A percentile compares a stretch with the other conserved stretches of the same genome.
Evolutionary conservation across 2,113 vertebrate species (phyloP).

Genomic region (Mirounga angustirostris): DNA sequence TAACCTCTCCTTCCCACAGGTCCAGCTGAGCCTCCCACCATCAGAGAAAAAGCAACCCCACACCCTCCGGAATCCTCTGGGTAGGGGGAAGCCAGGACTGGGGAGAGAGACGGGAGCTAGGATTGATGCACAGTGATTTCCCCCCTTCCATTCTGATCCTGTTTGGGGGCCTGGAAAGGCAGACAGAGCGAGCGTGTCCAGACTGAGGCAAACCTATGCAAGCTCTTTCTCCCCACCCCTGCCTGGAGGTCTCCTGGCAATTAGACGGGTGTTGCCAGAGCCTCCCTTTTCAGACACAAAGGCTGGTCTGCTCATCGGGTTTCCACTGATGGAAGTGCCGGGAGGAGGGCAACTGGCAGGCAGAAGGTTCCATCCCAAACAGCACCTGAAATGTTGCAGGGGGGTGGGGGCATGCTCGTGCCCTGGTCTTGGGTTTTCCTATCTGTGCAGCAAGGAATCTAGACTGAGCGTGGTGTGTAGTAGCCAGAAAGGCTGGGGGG

Average conservation of each 20-base stretch:
- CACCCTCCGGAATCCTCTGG: background rate
- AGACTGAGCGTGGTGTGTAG: background rate
- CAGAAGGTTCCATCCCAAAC: background rate
- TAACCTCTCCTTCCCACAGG: too few species aligned
- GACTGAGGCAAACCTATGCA: background rate
- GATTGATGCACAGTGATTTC: background rate
- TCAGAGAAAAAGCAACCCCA: background rate
- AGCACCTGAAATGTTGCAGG: background rate
- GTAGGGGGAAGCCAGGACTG: accelerated
- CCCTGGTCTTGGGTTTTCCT: background rate
- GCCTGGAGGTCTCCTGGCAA: background rate
- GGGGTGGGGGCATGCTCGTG: too few species aligned
- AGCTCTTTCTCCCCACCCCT: accelerated
- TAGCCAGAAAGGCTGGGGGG: background rate
- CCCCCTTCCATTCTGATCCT: background rate
- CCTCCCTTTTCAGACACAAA: background rate
- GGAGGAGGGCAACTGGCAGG: background rate
- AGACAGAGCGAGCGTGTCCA: background rate
- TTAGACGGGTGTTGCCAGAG: background rate
- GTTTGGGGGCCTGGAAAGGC: background rate
- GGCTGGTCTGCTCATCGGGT: background rate
- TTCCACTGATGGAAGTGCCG: too few species aligned
- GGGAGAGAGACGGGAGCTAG: background rate
- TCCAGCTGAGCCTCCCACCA: background rate
- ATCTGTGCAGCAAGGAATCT: background rate